phyloP scores from a whole-genome alignment of 2,797 vertebrate species.

The Pseudomugil tenellus region DNA sequence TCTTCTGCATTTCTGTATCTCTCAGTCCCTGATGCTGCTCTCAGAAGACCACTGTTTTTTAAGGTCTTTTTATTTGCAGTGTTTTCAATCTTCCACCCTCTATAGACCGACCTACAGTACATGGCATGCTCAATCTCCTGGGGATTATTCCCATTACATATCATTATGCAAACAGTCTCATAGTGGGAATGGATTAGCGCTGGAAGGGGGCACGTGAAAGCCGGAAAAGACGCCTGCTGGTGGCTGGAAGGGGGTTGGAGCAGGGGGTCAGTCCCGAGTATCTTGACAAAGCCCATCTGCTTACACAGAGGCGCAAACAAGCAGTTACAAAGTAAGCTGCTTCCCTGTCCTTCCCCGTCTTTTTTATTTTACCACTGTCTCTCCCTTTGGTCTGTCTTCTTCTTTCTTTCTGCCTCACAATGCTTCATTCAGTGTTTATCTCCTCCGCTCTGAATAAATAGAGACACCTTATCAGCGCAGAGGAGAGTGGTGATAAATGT shows the following conservation, averaged over 20 bases:
- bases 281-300: slow-evolving; percentile 76
- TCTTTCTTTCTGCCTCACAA: slow-evolving; percentile 61
- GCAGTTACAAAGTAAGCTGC: slow-evolving; percentile 57
- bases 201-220: slow-evolving; percentile 47
- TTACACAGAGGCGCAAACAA: slow-evolving; percentile 61
- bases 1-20: slow-evolving; percentile 69
- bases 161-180: slow-evolving; percentile 70
- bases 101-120: slow-evolving; percentile 56
- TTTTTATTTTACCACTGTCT: slow-evolving; percentile 7
- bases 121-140: slow-evolving; percentile 55
- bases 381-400: slow-evolving; percentile 30
- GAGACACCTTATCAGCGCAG: slow-evolving; percentile 81
- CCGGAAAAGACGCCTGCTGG: slow-evolving; percentile 54
- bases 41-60: slow-evolving; percentile 70
- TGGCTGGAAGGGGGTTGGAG: slow-evolving; percentile 50
- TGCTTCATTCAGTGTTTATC: slow-evolving; percentile 80
- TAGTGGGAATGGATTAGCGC: slow-evolving; percentile 73
- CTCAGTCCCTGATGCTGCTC: slow-evolving; percentile 68
- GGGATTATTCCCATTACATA: slow-evolving; percentile 78
- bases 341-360: slow-evolving; percentile 28
- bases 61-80: slow-evolving; percentile 62
- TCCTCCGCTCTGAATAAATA: slow-evolving; percentile 78
- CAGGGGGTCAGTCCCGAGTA: slow-evolving; percentile 59
- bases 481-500: slow-evolving; percentile 80
- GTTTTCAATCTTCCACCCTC: slow-evolving; percentile 23